Evolutionary conservation across 2,797 vertebrate genomes (phyloP).

Genomic region (Bradypodion pumilum): DNA sequence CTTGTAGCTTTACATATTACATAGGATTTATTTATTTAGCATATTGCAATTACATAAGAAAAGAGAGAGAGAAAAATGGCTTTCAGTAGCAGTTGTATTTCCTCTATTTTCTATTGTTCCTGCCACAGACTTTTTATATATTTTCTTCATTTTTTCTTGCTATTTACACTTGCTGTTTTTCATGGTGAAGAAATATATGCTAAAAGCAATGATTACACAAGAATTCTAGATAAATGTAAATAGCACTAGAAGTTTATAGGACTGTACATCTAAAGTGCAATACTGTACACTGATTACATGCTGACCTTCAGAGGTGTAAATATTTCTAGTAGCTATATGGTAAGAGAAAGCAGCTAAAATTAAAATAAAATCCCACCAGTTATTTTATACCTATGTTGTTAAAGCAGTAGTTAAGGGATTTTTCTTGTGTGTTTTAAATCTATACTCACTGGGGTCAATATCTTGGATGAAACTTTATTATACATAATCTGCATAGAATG

Average conservation of each 20-base stretch:
- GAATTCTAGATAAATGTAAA: not conserved
- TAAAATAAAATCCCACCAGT: not conserved
- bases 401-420: constrained; percentile 1
- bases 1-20: not conserved
- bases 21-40: too few species aligned
- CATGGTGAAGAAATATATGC: not conserved
- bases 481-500: not conserved
- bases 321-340: not conserved
- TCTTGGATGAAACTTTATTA: constrained; percentile 22
- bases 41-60: too few species aligned
- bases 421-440: not conserved
- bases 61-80: not conserved
- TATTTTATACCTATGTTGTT: not conserved
- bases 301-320: not conserved
- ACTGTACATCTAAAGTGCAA: too few species aligned
- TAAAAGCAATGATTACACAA: not conserved
- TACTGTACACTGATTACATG: not conserved
- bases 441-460: not conserved
- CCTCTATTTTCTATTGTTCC: not conserved
- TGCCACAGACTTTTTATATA: not conserved
- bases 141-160: not conserved
- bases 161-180: too few species aligned
- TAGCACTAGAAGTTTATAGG: not conserved
- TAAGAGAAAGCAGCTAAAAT: too few species aligned
- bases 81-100: not conserved